Evolutionary conservation across 2,113 vertebrate species (phyloP).

Genomic region (Penelope pileata): DNA sequence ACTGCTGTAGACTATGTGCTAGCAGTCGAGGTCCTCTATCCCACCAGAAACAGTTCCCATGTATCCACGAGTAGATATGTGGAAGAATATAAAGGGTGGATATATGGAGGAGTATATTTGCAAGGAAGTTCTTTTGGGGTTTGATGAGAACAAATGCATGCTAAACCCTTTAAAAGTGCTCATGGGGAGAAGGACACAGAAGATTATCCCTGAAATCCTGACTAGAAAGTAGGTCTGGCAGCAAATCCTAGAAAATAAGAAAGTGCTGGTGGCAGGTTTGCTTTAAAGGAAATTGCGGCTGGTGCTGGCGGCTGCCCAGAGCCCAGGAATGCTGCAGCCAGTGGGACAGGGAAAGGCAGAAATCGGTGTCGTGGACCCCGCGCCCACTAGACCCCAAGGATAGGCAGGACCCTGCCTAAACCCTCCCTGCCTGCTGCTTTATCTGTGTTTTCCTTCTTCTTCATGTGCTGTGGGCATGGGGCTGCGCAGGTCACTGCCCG

Average conservation of each 20-base stretch:
- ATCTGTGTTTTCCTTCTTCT: neutral
- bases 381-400: neutral
- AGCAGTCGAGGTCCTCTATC: neutral
- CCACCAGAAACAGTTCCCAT: neutral
- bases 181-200: neutral
- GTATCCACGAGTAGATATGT: neutral
- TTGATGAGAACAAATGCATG: neutral
- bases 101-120: neutral
- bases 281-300: neutral
- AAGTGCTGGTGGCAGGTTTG: neutral
- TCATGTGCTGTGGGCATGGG: rapidly evolving
- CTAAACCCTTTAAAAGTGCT: neutral
- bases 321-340: neutral
- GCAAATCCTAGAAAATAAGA: neutral
- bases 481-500: rapidly evolving
- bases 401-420: neutral
- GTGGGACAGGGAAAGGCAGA: neutral
- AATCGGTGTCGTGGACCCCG: neutral
- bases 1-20: no score
- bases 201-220: neutral
- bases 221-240: neutral
- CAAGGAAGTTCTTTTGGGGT: neutral
- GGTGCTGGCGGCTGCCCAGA: neutral
- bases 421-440: neutral
- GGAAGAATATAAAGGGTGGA: neutral